These are phyloP conservation scores for Rhogogaster chlorosoma DNA, from an alignment of 2,888 invertebrate genomes.

Conservation along the genomic window DNA sequence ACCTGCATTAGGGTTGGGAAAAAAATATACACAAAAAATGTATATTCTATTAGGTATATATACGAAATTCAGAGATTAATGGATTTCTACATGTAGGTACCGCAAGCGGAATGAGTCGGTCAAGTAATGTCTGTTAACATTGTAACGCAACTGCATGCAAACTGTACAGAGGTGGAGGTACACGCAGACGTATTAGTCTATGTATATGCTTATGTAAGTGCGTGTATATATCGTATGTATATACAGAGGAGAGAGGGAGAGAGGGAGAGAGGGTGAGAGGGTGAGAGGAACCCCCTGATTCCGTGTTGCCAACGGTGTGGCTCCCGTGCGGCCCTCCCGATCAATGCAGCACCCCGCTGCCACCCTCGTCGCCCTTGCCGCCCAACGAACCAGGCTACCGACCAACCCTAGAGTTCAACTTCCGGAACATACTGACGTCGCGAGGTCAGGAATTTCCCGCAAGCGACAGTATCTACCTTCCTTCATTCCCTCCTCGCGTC, in stretches of 20 bases:
- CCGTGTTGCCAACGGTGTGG: slow-evolving; percentile 45
- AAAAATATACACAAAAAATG: background rate
- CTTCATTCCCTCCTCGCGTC: background rate
- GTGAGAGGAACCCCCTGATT: slow-evolving; percentile 34
- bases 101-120: background rate
- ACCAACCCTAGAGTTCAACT: slow-evolving; percentile 56
- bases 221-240: background rate
- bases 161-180: background rate
- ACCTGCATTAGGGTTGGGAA: background rate
- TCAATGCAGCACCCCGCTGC: slow-evolving; percentile 71
- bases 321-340: slow-evolving; percentile 65
- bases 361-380: slow-evolving; percentile 45
- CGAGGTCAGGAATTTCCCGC: slow-evolving; percentile 46
- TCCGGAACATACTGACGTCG: slow-evolving; percentile 54
- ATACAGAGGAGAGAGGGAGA: background rate
- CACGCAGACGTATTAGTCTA: background rate
- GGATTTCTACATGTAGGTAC: background rate
- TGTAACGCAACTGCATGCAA: background rate
- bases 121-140: background rate
- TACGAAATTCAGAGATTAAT: background rate
- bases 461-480: slow-evolving; percentile 4
- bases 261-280: background rate
- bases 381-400: slow-evolving; percentile 67
- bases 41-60: background rate
- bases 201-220: background rate